Percentiles rank a stretch among this genome's conserved stretches.
These are phyloP conservation scores for Apotomis betuletana DNA, from an alignment of 2,888 invertebrate species.

Conservation along the genomic window DNA sequence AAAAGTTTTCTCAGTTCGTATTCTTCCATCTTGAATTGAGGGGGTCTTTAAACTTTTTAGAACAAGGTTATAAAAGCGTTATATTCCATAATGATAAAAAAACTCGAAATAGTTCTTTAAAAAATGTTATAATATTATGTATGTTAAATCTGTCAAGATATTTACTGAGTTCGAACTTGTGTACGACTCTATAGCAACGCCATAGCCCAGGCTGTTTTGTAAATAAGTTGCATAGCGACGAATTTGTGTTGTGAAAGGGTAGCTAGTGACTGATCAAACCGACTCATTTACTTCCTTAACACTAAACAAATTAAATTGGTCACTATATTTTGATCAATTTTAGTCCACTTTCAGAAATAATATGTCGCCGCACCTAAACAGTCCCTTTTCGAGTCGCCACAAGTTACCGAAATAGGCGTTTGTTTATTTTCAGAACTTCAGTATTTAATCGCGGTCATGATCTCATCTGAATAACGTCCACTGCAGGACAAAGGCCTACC, in stretches of 20 bases:
- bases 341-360: too few species aligned
- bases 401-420: too few species aligned
- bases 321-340: too few species aligned
- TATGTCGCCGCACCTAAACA: too few species aligned
- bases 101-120: background rate
- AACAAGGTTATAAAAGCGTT: background rate
- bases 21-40: constrained; percentile 65
- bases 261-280: background rate
- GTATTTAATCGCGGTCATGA: too few species aligned
- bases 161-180: constrained; percentile 6
- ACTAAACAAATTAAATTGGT: too few species aligned
- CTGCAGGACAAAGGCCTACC: too few species aligned
- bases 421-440: too few species aligned
- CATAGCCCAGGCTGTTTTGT: constrained; percentile 13
- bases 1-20: constrained; percentile 73
- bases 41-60: background rate
- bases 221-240: constrained; percentile 13
- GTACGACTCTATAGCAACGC: constrained; percentile 8
- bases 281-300: background rate
- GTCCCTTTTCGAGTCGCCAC: too few species aligned
- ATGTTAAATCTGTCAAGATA: background rate
- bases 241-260: background rate
- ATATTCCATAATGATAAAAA: constrained; percentile 6
- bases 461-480: too few species aligned
- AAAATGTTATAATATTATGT: background rate